Percentiles rank a stretch among this genome's conserved stretches.
These are phyloP conservation scores for Isichthys henryi DNA, from an alignment of 2,113 vertebrate genomes.

Conservation along the genomic window DNA sequence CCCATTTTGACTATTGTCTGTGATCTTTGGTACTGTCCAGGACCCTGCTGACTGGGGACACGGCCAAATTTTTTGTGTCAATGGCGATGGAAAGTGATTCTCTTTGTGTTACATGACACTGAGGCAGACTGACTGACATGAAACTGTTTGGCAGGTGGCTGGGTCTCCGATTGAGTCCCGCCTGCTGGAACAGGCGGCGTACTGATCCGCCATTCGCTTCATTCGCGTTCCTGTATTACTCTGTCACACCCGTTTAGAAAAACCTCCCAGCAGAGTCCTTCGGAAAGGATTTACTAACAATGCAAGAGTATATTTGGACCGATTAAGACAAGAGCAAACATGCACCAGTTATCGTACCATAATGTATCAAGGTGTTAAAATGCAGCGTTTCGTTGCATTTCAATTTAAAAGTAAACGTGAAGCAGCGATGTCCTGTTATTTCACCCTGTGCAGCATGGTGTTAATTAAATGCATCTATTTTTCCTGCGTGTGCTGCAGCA, in stretches of 20 bases:
- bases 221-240: not conserved
- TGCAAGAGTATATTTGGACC: not conserved
- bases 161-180: not conserved
- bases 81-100: not conserved
- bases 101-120: not conserved
- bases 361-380: not conserved
- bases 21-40: not conserved
- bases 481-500: not conserved
- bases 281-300: not conserved
- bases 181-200: not conserved
- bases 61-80: not conserved
- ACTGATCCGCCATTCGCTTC: not conserved
- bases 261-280: not conserved
- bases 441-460: not conserved
- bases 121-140: not conserved
- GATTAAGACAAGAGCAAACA: not conserved
- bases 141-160: not conserved
- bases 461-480: constrained; percentile 26
- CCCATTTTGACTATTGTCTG: not conserved
- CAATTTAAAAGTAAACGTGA: not conserved
- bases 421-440: not conserved
- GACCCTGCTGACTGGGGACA: not conserved
- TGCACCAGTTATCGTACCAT: not conserved
- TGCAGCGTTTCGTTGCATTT: not conserved
- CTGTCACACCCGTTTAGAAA: not conserved